Evolutionary conservation across 1,140 invertebrate species (phyloP), one percentile per base, ranked within the genome.

Genomic region (Fopius arisanus): DNA sequence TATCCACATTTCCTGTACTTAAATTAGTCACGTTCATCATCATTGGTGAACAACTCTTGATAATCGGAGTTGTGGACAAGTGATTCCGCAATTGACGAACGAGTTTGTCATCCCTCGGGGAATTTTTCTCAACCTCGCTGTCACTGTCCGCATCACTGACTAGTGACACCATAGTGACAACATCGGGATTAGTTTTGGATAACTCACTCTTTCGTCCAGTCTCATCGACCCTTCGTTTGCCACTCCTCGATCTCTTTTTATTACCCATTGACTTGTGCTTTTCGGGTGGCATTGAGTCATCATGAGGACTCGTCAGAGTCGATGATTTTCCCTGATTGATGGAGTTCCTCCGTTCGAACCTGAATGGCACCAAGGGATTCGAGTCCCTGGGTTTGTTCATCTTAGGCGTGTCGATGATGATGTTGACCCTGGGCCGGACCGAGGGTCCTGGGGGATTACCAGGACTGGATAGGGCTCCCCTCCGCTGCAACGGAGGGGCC

Each of bases 131-230:
- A 16, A 77, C 79, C 62, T 90, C 90, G 41, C 83, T 87, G 10
- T 90, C 90, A 72, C 90, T 90, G 12, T 88, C 89, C 0, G 88
- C 86, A 0, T 90, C 89, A 74, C 89, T 90, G 3, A 90, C 81
- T 5, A 90, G 75, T 0, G 90, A 90, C 0, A 90, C 90, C 90
- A 91, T 90, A 0, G 90, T 90, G 1, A 90, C 83, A 3, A 90
- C 84, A 31, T 90, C 90, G 0, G 75, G 80, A 6, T 75, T 74
- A 12, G 51, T 16, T 41, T 73, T 73, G 16, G 43, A 62, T 31
- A 31, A 41, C 19, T 62, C 41, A 26, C 29, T 59, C 31, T 73
- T 73, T 40, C 37, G 37, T 6, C 26, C 72, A 72, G 0, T 19
- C 9, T 29, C 75, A 67, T 71, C 74, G 67, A n/a, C 67, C 29